A percentile compares a stretch with the other conserved stretches of the same genome.
phyloP scores from a whole-genome alignment of 2,888 invertebrate genomes.

The Drosophila falleni region DNA sequence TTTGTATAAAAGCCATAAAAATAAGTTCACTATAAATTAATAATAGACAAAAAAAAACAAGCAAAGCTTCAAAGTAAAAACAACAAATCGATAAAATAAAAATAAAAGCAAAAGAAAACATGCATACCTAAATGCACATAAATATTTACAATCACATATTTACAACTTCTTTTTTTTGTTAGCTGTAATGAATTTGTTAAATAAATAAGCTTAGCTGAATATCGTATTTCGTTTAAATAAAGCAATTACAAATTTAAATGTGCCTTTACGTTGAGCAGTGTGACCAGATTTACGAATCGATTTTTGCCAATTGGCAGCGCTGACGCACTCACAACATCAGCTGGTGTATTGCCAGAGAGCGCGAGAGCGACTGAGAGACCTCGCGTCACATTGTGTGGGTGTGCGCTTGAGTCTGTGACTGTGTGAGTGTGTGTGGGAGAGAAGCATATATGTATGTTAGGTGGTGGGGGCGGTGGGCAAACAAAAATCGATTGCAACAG shows the following conservation, averaged over 20 bases:
- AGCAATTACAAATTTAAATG: constrained; percentile 52
- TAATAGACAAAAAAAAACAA: constrained; percentile 23
- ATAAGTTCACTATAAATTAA: constrained; percentile 78
- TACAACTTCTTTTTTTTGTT: constrained; percentile 48
- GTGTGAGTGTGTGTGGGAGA: constrained; percentile 2
- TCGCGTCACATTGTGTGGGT: constrained; percentile 57
- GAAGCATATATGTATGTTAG: constrained; percentile 1
- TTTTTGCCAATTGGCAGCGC: constrained; percentile 38
- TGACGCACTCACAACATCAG: constrained; percentile 38
- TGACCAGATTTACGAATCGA: constrained; percentile 21
- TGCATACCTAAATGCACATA: constrained; percentile 27
- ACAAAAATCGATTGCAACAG: constrained; percentile 68
- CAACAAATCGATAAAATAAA: constrained; percentile 13
- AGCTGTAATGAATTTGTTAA: constrained; percentile 47
- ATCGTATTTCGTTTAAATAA: constrained; percentile 63
- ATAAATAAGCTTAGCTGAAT: constrained; percentile 56
- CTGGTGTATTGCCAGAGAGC: constrained; percentile 20
- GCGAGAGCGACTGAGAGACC: constrained; percentile 20
- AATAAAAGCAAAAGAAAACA: constrained; percentile 20
- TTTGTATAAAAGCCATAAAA: constrained; percentile 79
- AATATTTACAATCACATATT: constrained; percentile 10
- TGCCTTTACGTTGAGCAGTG: constrained; percentile 15
- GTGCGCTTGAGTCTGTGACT: constrained; percentile 13
- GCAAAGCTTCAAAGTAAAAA: constrained; percentile 9
- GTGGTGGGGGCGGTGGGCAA: constrained; percentile 39